Base-by-base conservation (phyloP, 1,140 invertebrate genomes). In the Nasonia longicornis region DNA sequence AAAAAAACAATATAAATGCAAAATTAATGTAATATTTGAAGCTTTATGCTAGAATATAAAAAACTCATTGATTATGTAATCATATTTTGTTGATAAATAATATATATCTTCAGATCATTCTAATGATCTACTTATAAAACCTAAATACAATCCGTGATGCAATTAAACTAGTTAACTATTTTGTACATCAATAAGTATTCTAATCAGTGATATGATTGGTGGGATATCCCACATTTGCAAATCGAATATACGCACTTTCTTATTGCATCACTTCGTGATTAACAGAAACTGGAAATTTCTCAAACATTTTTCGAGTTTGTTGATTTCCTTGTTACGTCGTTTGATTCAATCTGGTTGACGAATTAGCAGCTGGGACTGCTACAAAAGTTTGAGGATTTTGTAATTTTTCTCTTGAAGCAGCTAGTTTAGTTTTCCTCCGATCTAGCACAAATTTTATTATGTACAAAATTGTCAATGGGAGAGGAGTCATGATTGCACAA, bases 401-500 rank as follows among this genome's bases (percentile, higher is more conserved):
- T n/a, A 86, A 69, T 69, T 85, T 86, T 79, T 86, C 85, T 73
- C 70, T 71, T 6, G 86, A 86, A 75, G 75, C 22, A 42, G 78
- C 84, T 52, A 82, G 83, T 77, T 86, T 83, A 45, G 80, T 86
- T 8, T 87, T 84, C 63, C 71, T 88, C n/a, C 82, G 82, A 82
- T 87, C 83, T 63, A 83, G 83, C 42, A 87, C 79, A 26, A 89
- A 79, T 84, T 88, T 87, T 66, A 89, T 84, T 8, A 94, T 85
- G 84, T 91, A 95, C n/a, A 94, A 88, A 35, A 90, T 81, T 1
- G 93, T 86, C 83, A 98, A 92, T 0, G 98, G 97, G 38, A 98
- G 86, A 26, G 98, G 98, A 1, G 97, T 99, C 95, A 99, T 97
- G 48, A 97, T 95, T 20, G 97, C 97, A 38, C 96, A 95, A 4